A percentile compares a stretch with the other conserved stretches of the same genome.
Evolutionary conservation across 2,797 vertebrate genomes (phyloP).

Genomic region (Rhynchonycteris naso): DNA sequence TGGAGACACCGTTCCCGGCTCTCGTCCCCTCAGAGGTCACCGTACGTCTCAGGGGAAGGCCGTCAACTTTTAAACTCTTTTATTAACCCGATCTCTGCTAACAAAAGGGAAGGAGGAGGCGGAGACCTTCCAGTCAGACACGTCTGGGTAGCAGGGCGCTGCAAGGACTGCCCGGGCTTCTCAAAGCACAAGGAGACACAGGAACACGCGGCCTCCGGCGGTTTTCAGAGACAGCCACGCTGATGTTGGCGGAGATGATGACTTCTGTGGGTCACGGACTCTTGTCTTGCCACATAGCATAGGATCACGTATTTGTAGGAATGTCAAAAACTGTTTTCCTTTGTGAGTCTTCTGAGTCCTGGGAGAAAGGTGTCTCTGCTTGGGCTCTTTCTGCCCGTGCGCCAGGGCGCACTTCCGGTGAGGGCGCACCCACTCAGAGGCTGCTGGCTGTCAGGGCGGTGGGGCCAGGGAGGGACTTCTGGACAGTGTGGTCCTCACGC

Average conservation of each 20-base stretch:
- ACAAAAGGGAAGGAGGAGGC: slow-evolving; percentile 82
- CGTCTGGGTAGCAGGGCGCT: slow-evolving; percentile 70
- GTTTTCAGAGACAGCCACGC: slow-evolving; percentile 75
- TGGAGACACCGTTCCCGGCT: slow-evolving; percentile 80
- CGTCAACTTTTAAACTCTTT: slow-evolving; percentile 84
- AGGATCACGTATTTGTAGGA: slow-evolving; percentile 77
- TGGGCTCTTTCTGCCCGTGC: background rate
- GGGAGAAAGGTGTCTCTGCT: background rate
- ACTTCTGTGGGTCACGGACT: slow-evolving; percentile 75
- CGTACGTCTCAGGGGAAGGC: slow-evolving; percentile 76
- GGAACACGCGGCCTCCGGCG: slow-evolving; percentile 71
- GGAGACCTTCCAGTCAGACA: slow-evolving; percentile 77
- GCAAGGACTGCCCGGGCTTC: slow-evolving; percentile 70
- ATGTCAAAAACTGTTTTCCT: slow-evolving; percentile 75
- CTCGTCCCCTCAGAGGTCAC: slow-evolving; percentile 70
- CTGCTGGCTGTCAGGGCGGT: background rate
- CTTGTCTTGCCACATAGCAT: slow-evolving; percentile 71
- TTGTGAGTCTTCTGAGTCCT: background rate
- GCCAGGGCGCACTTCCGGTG: background rate
- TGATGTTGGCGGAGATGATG: slow-evolving; percentile 76
- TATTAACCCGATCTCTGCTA: slow-evolving; percentile 80
- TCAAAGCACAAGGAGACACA: slow-evolving; percentile 40
- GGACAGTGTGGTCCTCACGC: rapidly evolving
- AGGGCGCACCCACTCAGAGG: background rate
- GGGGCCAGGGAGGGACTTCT: background rate